Percentiles rank a stretch among this genome's conserved stretches.
These are phyloP conservation scores for Benitochromis conjunctus DNA, from an alignment of 2,113 vertebrate species.

Conservation along the genomic window DNA sequence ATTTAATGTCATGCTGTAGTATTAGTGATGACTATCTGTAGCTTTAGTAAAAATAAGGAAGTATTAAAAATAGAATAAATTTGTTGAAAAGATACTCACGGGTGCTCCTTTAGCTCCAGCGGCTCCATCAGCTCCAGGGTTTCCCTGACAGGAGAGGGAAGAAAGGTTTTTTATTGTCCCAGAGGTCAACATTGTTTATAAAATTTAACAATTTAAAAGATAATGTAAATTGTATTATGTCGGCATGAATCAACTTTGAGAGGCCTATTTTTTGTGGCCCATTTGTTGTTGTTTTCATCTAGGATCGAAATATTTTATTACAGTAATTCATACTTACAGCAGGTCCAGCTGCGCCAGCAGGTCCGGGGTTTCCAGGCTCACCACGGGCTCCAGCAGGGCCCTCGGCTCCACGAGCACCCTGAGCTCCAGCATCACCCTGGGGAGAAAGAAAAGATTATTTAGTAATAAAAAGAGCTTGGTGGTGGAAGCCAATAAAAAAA, in stretches of 20 bases:
- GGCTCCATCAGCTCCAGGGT: conserved; percentile 89
- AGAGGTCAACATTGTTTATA: fast-evolving
- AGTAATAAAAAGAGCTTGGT: background rate
- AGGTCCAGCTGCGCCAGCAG: conserved; percentile 88
- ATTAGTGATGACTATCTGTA: background rate
- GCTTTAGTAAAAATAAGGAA: background rate
- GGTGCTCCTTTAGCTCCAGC: conserved; percentile 87
- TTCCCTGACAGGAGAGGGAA: conserved; percentile 77
- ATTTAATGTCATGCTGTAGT: background rate
- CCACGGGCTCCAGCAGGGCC: conserved; percentile 90
- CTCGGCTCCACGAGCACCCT: conserved; percentile 88
- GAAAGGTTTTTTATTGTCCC: background rate
- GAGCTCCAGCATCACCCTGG: conserved; percentile 90
- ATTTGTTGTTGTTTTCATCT: background rate
- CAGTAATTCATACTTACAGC: conserved; percentile 76
- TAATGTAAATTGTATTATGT: background rate
- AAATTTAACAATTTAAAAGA: background rate
- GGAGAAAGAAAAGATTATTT: background rate
- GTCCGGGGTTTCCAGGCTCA: conserved; percentile 90
- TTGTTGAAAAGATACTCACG: conserved; percentile 75
- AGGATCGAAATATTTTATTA: background rate
- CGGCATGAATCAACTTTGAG: background rate
- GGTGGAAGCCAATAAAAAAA: no score
- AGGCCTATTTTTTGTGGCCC: background rate
- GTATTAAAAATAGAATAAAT: background rate